Conservation (phyloP, 2,888 invertebrate species). For the Melipona bicolor region DNA sequence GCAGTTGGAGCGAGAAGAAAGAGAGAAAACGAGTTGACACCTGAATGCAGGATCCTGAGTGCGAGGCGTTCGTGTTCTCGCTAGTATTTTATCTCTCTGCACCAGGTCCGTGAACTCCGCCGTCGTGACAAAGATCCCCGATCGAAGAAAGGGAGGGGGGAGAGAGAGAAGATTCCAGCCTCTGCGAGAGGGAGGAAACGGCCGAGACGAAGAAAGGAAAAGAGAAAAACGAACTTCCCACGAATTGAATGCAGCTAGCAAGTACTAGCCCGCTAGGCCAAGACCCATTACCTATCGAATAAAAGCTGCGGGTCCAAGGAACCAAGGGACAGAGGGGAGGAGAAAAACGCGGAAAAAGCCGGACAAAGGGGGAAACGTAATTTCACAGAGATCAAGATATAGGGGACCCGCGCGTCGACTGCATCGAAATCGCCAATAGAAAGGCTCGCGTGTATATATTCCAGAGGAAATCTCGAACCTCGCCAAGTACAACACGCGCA, state of each 20-base stretch:
- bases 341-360: slow-evolving; percentile 10
- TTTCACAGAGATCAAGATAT: slow-evolving; percentile 26
- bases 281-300: slow-evolving; percentile 25
- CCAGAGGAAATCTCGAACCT: slow-evolving; percentile 12
- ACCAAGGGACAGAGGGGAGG: not conserved
- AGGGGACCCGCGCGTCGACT: not conserved
- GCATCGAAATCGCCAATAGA: slow-evolving; percentile 9
- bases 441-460: not conserved
- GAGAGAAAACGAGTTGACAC: slow-evolving; percentile 4
- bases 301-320: not conserved
- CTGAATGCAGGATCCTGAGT: not conserved
- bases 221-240: slow-evolving; percentile 27
- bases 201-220: not conserved
- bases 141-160: not conserved
- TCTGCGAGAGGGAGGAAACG: too few species aligned
- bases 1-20: not conserved
- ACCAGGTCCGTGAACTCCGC: slow-evolving; percentile 7
- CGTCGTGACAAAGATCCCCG: not conserved
- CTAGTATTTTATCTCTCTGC: not conserved
- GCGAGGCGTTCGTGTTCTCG: not conserved
- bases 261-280: slow-evolving; percentile 10
- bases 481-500: not conserved
- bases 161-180: not conserved
- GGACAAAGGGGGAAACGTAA: slow-evolving; percentile 28
- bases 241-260: slow-evolving; percentile 20